These are phyloP conservation scores for Muscicapa adusta DNA, from an alignment of 2,113 vertebrate species.

Conservation along the genomic window DNA sequence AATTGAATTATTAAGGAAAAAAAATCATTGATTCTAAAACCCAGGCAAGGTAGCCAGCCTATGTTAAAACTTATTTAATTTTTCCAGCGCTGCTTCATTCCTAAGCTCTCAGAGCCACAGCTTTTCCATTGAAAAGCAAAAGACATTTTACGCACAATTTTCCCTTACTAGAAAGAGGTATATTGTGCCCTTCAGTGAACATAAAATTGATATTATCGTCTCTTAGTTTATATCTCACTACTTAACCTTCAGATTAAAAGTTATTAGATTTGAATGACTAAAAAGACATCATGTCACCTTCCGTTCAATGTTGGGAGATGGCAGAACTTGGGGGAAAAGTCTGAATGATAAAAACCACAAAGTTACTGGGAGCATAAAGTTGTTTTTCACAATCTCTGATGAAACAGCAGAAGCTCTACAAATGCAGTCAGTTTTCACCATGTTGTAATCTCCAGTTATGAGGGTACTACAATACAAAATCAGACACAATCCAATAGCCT, in stretches of 20 bases:
- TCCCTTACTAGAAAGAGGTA: conserved; percentile 74
- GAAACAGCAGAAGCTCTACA: background rate
- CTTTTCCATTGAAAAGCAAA: conserved; percentile 71
- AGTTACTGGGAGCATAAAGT: background rate
- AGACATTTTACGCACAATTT: conserved; percentile 83
- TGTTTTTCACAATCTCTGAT: background rate
- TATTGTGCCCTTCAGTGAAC: conserved; percentile 83
- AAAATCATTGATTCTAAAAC: conserved; percentile 47
- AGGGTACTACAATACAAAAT: background rate
- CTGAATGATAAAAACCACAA: conserved; percentile 35
- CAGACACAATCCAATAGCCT: background rate
- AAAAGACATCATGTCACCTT: conserved; percentile 77
- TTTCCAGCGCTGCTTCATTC: conserved; percentile 46
- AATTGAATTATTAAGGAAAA: conserved; percentile 62
- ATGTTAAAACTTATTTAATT: conserved; percentile 64
- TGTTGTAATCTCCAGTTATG: background rate
- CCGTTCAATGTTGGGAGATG: conserved; percentile 42
- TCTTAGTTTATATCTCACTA: conserved; percentile 83
- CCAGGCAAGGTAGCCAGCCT: conserved; percentile 54
- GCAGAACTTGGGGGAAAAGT: conserved; percentile 41
- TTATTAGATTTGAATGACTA: conserved; percentile 83
- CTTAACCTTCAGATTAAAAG: conserved; percentile 86
- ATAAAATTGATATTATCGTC: conserved; percentile 84
- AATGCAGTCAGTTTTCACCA: background rate
- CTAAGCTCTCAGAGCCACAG: conserved; percentile 49